These are phyloP conservation scores for Pseudoips prasinana DNA, from an alignment of 2,888 invertebrate genomes.

Conservation along the genomic window DNA sequence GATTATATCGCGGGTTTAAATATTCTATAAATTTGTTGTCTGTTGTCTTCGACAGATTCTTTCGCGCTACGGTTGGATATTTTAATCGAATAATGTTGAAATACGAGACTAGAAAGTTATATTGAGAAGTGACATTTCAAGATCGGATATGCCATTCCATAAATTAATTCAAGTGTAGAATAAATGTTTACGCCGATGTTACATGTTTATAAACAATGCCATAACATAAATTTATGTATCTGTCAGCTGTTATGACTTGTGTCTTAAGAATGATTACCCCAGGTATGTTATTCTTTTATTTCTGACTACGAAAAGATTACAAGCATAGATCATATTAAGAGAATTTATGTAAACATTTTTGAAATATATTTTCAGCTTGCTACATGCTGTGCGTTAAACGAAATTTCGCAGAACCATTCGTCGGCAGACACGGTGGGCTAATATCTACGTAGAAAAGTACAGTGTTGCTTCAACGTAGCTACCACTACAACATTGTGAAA, in stretches of 20 bases:
- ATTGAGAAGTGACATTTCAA: too few species aligned
- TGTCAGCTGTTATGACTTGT: background rate
- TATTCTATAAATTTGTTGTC: too few species aligned
- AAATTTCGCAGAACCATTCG: slow-evolving; percentile 15
- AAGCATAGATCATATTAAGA: slow-evolving; percentile 4
- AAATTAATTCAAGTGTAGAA: too few species aligned
- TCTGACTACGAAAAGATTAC: background rate
- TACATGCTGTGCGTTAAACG: slow-evolving; percentile 9
- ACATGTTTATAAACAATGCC: background rate
- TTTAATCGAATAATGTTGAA: too few species aligned
- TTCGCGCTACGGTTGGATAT: too few species aligned
- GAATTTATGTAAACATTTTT: slow-evolving; percentile 8
- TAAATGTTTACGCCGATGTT: background rate
- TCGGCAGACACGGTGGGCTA: slow-evolving; percentile 7
- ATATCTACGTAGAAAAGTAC: slow-evolving; percentile 7
- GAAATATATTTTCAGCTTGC: slow-evolving; percentile 10
- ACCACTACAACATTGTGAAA: too few species aligned
- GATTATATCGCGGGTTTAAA: too few species aligned
- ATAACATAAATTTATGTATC: background rate
- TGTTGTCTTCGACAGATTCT: too few species aligned
- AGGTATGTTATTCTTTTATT: background rate
- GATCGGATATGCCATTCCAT: too few species aligned
- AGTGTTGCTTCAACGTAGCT: background rate
- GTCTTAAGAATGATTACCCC: background rate
- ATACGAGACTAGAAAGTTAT: too few species aligned